Evolutionary conservation across 2,797 vertebrate genomes (phyloP).

Genomic region (Anguilla pacifica): DNA sequence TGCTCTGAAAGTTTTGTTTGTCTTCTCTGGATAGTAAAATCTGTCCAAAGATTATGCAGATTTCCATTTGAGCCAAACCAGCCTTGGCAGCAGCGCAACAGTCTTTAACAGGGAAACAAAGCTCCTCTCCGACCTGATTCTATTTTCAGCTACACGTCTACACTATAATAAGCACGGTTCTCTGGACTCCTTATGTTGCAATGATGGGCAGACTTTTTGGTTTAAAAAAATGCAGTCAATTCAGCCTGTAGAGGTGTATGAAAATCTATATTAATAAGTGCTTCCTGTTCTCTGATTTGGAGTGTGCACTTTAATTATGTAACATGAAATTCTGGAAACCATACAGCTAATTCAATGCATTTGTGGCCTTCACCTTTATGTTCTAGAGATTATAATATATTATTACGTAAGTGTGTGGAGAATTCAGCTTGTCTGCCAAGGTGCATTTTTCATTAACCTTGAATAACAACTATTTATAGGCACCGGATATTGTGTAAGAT

Average conservation of each 20-base stretch:
- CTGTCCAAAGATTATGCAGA: constrained; percentile 29
- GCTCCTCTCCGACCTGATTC: constrained; percentile 16
- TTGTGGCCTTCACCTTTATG: not conserved
- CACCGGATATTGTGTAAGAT: not conserved
- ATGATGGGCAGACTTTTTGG: constrained; percentile 18
- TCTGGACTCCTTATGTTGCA: not conserved
- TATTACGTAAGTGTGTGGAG: not conserved
- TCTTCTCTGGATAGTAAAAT: constrained; percentile 11
- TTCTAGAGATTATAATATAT: not conserved
- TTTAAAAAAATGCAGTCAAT: constrained; percentile 2
- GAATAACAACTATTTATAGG: not conserved
- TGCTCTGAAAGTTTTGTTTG: not conserved
- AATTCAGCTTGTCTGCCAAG: not conserved
- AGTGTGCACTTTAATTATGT: not conserved
- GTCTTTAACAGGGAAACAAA: constrained; percentile 18
- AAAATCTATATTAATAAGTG: not conserved
- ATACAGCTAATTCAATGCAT: not conserved
- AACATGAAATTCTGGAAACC: not conserved
- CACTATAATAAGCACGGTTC: not conserved
- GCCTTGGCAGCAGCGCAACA: constrained; percentile 29
- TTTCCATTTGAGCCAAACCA: constrained; percentile 30
- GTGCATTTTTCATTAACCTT: not conserved
- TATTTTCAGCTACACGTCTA: constrained; percentile 25
- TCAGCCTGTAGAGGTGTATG: not conserved
- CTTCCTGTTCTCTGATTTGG: not conserved